phyloP scores from a whole-genome alignment of 2,888 invertebrate species.

The Lasioglossum calceatum region DNA sequence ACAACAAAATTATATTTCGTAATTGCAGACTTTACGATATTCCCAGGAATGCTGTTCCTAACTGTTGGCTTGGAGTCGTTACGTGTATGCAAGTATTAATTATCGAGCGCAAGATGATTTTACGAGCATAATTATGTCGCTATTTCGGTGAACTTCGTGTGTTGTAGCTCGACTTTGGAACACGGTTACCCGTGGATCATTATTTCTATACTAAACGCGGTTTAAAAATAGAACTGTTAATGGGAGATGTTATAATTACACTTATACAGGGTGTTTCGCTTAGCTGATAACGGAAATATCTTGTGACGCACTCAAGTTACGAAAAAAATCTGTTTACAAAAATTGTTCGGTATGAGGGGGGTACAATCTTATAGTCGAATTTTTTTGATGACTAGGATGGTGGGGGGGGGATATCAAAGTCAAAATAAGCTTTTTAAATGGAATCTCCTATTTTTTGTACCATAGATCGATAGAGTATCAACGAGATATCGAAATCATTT shows the following conservation, averaged over 20 bases:
- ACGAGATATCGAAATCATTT: too few relatives aligned
- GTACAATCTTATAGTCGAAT: too few relatives aligned
- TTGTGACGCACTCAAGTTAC: too few relatives aligned
- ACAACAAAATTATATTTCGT: background rate
- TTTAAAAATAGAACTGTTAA: background rate
- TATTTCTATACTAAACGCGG: background rate
- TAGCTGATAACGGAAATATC: too few relatives aligned
- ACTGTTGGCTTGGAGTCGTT: background rate
- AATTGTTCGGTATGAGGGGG: too few relatives aligned
- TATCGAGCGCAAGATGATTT: background rate
- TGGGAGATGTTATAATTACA: background rate
- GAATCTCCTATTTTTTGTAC: too few relatives aligned
- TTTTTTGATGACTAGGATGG: too few relatives aligned
- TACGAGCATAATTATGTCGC: conserved; percentile 6
- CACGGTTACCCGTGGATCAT: background rate
- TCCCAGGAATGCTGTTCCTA: background rate
- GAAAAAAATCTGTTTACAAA: too few relatives aligned
- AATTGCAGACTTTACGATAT: background rate
- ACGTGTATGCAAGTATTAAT: background rate
- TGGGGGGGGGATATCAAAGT: too few relatives aligned
- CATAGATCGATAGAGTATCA: too few relatives aligned
- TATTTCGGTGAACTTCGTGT: background rate
- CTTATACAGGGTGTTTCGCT: too few relatives aligned
- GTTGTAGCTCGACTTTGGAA: background rate
- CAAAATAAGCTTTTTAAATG: too few relatives aligned